phyloP scores from a whole-genome alignment of 1,140 invertebrate genomes.

The Halesus radiatus region DNA sequence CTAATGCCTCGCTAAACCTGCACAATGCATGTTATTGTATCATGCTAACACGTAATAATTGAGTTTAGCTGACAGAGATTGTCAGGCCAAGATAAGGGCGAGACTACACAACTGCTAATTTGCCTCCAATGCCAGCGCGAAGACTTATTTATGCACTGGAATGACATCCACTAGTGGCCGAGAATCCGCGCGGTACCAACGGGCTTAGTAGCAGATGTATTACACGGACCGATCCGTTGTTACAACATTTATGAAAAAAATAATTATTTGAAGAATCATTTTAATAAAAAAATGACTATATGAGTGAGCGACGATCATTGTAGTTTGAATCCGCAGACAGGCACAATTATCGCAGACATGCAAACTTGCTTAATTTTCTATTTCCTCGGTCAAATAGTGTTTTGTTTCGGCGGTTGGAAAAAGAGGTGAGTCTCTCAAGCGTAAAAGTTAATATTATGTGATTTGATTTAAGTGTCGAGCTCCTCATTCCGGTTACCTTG shows the following conservation, averaged over 20 bases:
- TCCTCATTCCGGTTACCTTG: too few species aligned
- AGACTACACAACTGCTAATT: conserved; percentile 8
- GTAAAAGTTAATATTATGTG: neutral
- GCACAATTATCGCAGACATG: neutral
- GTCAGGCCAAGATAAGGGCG: conserved; percentile 18
- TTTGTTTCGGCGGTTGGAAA: conserved; percentile 14
- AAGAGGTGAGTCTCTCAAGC: conserved; percentile 23
- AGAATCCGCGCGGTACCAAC: neutral
- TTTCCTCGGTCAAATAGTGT: conserved; percentile 14
- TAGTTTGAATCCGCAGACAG: too few species aligned
- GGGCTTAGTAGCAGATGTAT: neutral
- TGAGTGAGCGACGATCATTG: too few species aligned
- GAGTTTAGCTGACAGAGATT: conserved; percentile 12
- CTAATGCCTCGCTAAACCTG: too few species aligned
- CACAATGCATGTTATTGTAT: too few species aligned
- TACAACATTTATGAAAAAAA: too few species aligned
- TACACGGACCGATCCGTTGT: too few species aligned
- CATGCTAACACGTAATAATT: neutral
- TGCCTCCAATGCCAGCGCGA: conserved; percentile 34
- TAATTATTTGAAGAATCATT: too few species aligned
- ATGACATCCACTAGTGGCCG: neutral
- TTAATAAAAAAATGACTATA: too few species aligned
- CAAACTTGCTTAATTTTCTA: neutral
- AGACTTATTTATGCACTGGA: conserved; percentile 34
- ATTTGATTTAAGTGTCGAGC: too few species aligned